Conservation (phyloP, 1,140 invertebrate species). For the Cataglyphis hispanica region DNA sequence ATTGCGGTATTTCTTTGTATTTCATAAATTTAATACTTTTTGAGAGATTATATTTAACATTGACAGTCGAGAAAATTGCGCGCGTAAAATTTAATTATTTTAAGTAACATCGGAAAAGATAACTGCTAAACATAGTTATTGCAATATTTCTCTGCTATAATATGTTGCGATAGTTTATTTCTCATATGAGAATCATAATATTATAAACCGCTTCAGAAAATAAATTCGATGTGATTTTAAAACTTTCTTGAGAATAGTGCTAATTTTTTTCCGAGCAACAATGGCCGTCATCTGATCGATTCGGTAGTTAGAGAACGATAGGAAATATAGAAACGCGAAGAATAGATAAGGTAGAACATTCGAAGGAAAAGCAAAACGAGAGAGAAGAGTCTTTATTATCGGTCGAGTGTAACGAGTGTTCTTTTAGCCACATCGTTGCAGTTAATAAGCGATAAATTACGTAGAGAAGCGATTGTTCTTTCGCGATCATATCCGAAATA, state of each 20-base stretch:
- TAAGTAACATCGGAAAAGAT: background rate
- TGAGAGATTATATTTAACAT: slow-evolving; percentile 12
- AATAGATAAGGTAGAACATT: slow-evolving; percentile 56
- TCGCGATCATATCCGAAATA: slow-evolving; percentile 25
- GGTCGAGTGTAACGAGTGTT: slow-evolving; percentile 58
- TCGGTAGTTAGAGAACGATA: slow-evolving; percentile 43
- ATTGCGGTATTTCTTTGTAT: background rate
- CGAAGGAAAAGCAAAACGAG: slow-evolving; percentile 19
- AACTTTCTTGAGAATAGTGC: slow-evolving; percentile 13
- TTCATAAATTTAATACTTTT: slow-evolving; percentile 21
- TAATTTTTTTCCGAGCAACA: slow-evolving; percentile 34
- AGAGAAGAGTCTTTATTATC: slow-evolving; percentile 50
- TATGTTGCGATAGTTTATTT: slow-evolving; percentile 3
- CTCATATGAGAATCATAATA: background rate
- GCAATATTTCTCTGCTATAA: background rate
- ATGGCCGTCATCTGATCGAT: slow-evolving; percentile 23
- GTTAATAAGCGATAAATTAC: slow-evolving; percentile 72
- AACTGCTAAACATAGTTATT: background rate
- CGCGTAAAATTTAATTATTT: slow-evolving; percentile 17
- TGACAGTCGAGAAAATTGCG: slow-evolving; percentile 4
- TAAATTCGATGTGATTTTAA: slow-evolving; percentile 21
- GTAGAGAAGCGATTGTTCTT: slow-evolving; percentile 41
- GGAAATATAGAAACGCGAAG: slow-evolving; percentile 52
- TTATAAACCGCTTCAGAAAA: slow-evolving; percentile 4
- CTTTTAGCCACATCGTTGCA: slow-evolving; percentile 62